phyloP scores from a whole-genome alignment of 2,888 invertebrate genomes.

The Phytoseiulus persimilis region DNA sequence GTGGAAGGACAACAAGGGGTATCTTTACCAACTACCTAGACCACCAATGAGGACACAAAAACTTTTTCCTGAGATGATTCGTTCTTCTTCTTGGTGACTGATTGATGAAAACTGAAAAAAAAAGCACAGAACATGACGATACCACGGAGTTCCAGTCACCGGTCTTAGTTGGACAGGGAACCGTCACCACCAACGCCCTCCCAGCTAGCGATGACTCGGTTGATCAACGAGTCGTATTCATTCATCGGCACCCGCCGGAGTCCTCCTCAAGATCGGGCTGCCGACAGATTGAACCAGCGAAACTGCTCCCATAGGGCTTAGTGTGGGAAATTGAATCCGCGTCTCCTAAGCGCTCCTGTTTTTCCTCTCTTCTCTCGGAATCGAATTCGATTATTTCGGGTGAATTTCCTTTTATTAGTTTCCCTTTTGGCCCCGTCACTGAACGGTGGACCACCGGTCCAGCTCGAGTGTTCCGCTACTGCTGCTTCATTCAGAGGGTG shows the following conservation, averaged over 20 bases:
- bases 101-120: no score
- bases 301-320: not conserved
- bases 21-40: no score
- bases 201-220: no score
- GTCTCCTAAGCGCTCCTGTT: not conserved
- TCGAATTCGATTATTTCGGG: not conserved
- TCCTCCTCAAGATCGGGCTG: not conserved
- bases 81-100: no score
- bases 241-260: no score
- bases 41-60: no score
- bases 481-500: not conserved
- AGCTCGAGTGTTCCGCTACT: not conserved
- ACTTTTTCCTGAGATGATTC: no score
- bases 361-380: not conserved
- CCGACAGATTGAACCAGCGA: not conserved
- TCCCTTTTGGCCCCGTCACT: not conserved
- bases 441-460: not conserved
- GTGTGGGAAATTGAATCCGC: not conserved
- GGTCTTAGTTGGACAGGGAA: no score
- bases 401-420: not conserved
- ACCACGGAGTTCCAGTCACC: no score
- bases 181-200: no score
- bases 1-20: not conserved
- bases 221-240: no score
- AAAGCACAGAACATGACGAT: no score